Evolutionary conservation across 1,140 invertebrate genomes (phyloP).

Genomic region (Gonioctena quinquepunctata): DNA sequence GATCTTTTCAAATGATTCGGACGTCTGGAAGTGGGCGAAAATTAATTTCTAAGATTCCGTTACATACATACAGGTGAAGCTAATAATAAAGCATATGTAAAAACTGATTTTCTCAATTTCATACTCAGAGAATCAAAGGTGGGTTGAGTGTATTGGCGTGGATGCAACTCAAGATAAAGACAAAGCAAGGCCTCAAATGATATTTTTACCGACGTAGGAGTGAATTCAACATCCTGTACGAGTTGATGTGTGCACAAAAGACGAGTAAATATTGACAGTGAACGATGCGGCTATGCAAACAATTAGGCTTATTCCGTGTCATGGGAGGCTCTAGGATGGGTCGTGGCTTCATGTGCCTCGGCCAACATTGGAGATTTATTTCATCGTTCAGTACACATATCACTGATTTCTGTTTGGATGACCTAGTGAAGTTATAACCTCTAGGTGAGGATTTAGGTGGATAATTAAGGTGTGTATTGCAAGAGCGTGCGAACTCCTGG

Average conservation of each 20-base stretch:
- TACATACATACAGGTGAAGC: no score
- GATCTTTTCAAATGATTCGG: no score
- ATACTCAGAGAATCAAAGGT: no score
- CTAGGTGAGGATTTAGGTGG: background rate
- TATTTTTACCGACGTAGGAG: constrained; percentile 2
- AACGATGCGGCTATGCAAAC: constrained; percentile 4
- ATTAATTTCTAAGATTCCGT: no score
- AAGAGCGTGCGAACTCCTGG: no score
- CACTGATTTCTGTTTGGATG: background rate
- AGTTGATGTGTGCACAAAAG: constrained; percentile 2
- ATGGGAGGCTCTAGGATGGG: no score
- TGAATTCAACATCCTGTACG: constrained; percentile 11
- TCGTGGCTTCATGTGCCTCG: no score
- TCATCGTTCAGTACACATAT: background rate
- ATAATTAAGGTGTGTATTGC: background rate
- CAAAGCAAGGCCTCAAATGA: background rate
- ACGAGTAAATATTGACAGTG: constrained; percentile 5
- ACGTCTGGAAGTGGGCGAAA: no score
- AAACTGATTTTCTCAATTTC: no score
- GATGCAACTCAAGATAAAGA: no score
- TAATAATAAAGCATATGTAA: no score
- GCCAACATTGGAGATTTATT: background rate
- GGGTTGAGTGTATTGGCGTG: no score
- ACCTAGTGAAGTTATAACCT: background rate
- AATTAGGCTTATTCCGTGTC: constrained; percentile 5